These are phyloP conservation scores for Catagonus wagneri DNA, from an alignment of 2,113 vertebrate species.

Conservation along the genomic window DNA sequence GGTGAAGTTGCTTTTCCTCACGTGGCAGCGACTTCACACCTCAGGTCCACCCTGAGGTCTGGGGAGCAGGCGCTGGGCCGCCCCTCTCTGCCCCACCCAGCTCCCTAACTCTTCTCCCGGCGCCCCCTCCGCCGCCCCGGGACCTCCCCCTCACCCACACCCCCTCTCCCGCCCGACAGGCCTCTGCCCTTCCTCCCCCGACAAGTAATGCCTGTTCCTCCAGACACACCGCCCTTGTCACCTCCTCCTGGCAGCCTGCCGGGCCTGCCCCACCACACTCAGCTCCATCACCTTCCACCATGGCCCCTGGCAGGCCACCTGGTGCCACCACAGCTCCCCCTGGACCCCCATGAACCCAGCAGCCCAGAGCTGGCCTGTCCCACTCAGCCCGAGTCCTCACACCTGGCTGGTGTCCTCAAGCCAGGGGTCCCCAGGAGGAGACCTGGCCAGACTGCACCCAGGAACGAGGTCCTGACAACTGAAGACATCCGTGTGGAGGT, in stretches of 20 bases:
- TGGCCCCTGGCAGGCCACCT: neutral
- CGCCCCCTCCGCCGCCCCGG: neutral
- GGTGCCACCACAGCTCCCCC: neutral
- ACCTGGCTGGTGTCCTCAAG: neutral
- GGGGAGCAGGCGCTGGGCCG: neutral
- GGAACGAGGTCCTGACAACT: neutral
- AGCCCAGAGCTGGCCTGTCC: neutral
- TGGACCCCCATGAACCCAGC: accelerated
- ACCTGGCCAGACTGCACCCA: neutral
- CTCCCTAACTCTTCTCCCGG: neutral
- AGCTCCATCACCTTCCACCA: neutral
- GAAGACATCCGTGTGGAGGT: neutral
- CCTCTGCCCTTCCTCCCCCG: neutral
- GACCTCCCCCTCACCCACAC: neutral
- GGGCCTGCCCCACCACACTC: neutral
- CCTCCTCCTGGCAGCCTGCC: neutral
- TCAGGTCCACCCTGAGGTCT: neutral
- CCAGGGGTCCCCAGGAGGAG: neutral
- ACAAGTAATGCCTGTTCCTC: neutral
- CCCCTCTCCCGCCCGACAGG: accelerated
- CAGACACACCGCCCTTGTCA: neutral
- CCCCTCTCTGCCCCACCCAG: neutral
- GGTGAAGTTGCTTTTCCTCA: neutral
- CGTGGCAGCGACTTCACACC: accelerated
- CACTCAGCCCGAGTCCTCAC: neutral